A percentile compares a stretch with the other conserved stretches of the same genome.
phyloP scores from a whole-genome alignment of 2,888 invertebrate genomes.

The Tiliacea citrago region DNA sequence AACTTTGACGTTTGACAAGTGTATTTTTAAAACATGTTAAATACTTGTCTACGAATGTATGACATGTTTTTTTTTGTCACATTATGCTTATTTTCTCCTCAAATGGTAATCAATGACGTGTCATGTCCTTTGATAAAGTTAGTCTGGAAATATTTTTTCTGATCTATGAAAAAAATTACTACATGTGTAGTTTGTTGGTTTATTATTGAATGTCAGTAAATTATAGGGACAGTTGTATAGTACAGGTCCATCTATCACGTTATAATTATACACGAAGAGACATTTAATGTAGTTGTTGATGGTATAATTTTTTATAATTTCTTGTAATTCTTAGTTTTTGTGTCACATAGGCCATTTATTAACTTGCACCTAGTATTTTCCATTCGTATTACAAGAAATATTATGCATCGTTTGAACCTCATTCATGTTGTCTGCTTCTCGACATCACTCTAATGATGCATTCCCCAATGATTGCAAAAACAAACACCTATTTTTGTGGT shows the following conservation, averaged over 20 bases:
- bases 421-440: neutral
- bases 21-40: conserved; percentile 39
- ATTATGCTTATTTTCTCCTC: conserved; percentile 13
- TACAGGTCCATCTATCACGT: conserved; percentile 32
- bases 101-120: conserved; percentile 20
- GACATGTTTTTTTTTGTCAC: conserved; percentile 10
- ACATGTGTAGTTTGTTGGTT: conserved; percentile 17
- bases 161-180: conserved; percentile 25
- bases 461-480: neutral
- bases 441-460: neutral
- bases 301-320: conserved; percentile 30
- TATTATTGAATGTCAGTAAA: conserved; percentile 48
- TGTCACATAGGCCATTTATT: conserved; percentile 8
- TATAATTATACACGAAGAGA: conserved; percentile 35
- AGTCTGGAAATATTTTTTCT: conserved; percentile 16
- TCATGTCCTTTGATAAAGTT: conserved; percentile 8
- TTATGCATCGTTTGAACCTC: neutral
- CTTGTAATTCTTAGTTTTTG: conserved; percentile 20
- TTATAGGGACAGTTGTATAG: conserved; percentile 47
- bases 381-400: neutral
- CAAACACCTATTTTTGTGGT: too few relatives aligned
- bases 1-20: conserved; percentile 50
- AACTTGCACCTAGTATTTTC: neutral
- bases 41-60: conserved; percentile 18
- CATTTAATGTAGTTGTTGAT: conserved; percentile 45